phyloP scores from a whole-genome alignment of 2,113 vertebrate genomes.

The Dendropsophus ebraccatus region DNA sequence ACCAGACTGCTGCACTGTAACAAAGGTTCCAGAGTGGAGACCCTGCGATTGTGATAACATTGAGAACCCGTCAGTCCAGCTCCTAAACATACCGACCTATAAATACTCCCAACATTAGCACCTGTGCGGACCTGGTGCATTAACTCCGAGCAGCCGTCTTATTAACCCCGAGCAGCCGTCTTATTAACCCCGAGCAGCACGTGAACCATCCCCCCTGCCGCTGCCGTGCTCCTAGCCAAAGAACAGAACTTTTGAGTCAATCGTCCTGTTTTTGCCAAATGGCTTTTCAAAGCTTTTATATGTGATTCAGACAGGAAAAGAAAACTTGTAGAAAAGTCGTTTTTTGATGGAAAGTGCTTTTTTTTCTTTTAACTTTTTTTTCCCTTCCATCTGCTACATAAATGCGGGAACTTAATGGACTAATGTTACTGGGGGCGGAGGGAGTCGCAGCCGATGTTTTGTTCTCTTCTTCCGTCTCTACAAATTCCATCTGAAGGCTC shows the following conservation, averaged over 20 bases:
- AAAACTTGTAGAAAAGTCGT: neutral
- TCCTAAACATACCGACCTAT: no score
- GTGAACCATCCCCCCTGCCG: neutral
- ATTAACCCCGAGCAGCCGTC: neutral
- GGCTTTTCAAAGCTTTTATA: neutral
- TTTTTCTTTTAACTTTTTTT: neutral
- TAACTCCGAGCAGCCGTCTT: no score
- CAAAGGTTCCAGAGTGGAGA: no score
- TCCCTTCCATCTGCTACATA: neutral
- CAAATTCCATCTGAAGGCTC: no score
- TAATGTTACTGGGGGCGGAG: neutral
- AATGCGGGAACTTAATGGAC: neutral
- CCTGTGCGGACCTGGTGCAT: no score
- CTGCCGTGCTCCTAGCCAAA: neutral
- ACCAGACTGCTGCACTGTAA: no score
- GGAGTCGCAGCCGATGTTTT: neutral
- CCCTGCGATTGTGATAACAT: no score
- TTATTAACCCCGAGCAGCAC: neutral
- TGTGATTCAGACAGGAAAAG: neutral
- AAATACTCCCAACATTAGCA: no score
- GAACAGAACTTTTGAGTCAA: conserved; percentile 4
- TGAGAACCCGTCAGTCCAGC: no score
- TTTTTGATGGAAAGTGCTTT: neutral
- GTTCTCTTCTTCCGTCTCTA: neutral
- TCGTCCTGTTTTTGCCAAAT: neutral